Base-by-base conservation (phyloP, 2,113 vertebrate species). In the Eubucco bourcierii region DNA sequence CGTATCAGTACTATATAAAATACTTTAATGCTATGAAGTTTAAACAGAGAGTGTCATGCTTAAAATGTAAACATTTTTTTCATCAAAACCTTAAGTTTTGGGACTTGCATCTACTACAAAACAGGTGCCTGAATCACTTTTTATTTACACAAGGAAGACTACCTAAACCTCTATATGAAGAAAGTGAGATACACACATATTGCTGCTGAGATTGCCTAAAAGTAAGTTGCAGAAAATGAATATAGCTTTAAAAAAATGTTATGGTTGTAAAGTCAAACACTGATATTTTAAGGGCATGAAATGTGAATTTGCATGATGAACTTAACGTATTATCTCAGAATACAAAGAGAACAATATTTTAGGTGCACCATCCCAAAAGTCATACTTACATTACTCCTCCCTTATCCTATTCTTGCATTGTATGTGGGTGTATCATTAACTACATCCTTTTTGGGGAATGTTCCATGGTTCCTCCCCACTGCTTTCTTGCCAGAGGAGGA, bases 401-500 rank as follows among this genome's bases (percentile, higher is more conserved):
- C 94, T 93, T 74, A 95, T 93, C 84, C 89, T 96, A 96, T 93
- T 92, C 91, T 89, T 92, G 94, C 68, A 93, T 4, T 95, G 90
- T 89, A 41, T 92, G 74, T 89, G 90, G 84, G 81, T 94, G 72
- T 92, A 87, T 89, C 94, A 85, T 95, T 92, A 95, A 91, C 94
- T 96, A 96, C 84, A 93, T 96, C 96, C 93, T 91, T 94, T 95
- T 78, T 5, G 94, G 76, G 82, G 61, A 87, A 75, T 7, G 76
- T 78, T 96, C 87, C 93, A 90, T 33, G 87, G 87, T 77, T 94
- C 65, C 90, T 95, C 96, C 91, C 61, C 93, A 94, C 15, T 93
- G 81, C 72, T 96, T 92, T 93, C 94, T 96, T 95, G 94, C 31
- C 94, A 95, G 82, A 95, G 90, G 90, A 95, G 92, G 74, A 96